Evolutionary conservation across 1,140 invertebrate species (phyloP).

Genomic region (Drosophila ambigua): DNA sequence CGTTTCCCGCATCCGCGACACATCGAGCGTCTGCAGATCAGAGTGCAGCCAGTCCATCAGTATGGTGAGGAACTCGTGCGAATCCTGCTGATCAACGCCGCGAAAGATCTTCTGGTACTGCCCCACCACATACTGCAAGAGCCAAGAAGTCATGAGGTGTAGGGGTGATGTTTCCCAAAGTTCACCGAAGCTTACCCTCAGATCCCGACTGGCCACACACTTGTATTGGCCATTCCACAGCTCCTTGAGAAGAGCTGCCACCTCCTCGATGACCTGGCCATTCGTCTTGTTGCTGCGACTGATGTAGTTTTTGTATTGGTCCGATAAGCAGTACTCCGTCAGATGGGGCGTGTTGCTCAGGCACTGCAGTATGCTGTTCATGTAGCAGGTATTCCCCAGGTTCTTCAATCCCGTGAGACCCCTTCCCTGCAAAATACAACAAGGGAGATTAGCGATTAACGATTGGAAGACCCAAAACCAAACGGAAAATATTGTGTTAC

Average conservation of each 20-base stretch:
- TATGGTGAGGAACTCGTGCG: slow-evolving; percentile 96
- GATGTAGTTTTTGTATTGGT: slow-evolving; percentile 86
- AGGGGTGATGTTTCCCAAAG: no score
- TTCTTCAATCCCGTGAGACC: slow-evolving; percentile 94
- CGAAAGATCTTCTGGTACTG: slow-evolving; percentile 91
- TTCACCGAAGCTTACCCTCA: slow-evolving; percentile 84
- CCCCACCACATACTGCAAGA: slow-evolving; percentile 88
- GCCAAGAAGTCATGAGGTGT: slow-evolving; percentile 1
- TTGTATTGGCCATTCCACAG: slow-evolving; percentile 91
- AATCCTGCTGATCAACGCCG: slow-evolving; percentile 95
- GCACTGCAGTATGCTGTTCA: slow-evolving; percentile 98
- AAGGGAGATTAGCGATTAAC: not conserved
- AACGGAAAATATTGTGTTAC: slow-evolving; percentile 36
- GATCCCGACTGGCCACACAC: slow-evolving; percentile 90
- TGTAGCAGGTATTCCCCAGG: slow-evolving; percentile 98
- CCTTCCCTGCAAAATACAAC: slow-evolving; percentile 86
- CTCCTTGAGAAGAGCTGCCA: slow-evolving; percentile 89
- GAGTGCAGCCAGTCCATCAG: slow-evolving; percentile 96
- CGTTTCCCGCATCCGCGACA: slow-evolving; percentile 58
- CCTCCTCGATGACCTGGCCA: slow-evolving; percentile 89
- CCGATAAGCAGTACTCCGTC: slow-evolving; percentile 90
- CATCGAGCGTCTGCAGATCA: slow-evolving; percentile 87
- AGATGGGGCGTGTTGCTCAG: slow-evolving; percentile 91
- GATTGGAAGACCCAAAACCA: not conserved
- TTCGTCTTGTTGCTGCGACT: slow-evolving; percentile 86